Conservation (phyloP, 2,888 invertebrate species). For the Agrochola circellaris region DNA sequence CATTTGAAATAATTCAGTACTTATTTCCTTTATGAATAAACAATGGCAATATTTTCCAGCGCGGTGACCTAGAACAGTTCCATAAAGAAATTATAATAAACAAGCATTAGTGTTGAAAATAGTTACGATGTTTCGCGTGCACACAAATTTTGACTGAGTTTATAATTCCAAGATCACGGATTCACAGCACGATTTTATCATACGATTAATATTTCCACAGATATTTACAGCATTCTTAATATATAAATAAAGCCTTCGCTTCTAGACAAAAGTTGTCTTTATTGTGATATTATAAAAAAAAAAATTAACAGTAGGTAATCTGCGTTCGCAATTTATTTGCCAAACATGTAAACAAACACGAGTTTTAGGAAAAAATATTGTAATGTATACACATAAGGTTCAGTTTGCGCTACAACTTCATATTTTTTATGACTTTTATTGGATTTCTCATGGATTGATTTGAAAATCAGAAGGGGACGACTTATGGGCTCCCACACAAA, state of each 20-base stretch:
- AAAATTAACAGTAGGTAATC: too few relatives aligned
- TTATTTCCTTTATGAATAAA: conserved; percentile 8
- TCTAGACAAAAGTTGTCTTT: neutral
- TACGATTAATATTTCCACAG: neutral
- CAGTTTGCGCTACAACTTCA: too few relatives aligned
- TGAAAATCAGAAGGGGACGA: neutral
- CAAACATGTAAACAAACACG: too few relatives aligned
- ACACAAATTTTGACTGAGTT: conserved; percentile 31
- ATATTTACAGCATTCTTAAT: neutral
- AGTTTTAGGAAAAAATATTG: too few relatives aligned
- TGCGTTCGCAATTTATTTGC: too few relatives aligned
- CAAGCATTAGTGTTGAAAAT: conserved; percentile 15
- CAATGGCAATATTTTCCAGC: conserved; percentile 27
- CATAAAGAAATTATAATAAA: conserved; percentile 33
- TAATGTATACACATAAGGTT: too few relatives aligned
- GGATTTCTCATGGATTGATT: neutral
- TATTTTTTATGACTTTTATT: too few relatives aligned
- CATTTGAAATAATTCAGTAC: neutral
- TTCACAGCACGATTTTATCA: neutral
- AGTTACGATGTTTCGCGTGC: conserved; percentile 45
- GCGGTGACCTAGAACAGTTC: conserved; percentile 16
- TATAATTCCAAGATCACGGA: conserved; percentile 17
- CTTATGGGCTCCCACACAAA: neutral
- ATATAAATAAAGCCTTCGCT: neutral
- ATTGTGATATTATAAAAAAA: neutral